These are phyloP conservation scores for Gambelia wislizenii DNA, from an alignment of 2,797 vertebrate genomes.

Conservation along the genomic window DNA sequence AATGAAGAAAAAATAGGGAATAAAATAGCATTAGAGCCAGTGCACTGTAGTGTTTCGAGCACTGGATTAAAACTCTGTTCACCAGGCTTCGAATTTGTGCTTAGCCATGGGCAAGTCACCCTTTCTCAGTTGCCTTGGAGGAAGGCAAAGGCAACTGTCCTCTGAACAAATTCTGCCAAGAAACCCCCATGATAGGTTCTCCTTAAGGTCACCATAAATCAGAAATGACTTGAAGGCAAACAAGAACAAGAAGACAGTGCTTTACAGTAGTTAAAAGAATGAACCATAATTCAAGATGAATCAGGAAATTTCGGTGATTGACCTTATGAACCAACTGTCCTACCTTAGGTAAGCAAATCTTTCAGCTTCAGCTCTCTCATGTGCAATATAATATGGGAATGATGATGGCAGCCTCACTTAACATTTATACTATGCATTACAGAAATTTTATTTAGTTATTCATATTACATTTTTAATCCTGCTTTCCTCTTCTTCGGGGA, in stretches of 20 bases:
- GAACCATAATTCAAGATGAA: not conserved
- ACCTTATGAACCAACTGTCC: not conserved
- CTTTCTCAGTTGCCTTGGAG: too few relatives aligned
- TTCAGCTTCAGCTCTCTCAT: not conserved
- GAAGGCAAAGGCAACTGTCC: too few relatives aligned
- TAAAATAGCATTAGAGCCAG: not conserved
- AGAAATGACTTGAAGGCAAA: not conserved
- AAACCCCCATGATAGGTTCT: too few relatives aligned
- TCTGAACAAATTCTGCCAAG: too few relatives aligned
- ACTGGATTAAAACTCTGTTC: too few relatives aligned
- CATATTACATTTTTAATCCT: not conserved
- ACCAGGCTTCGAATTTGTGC: too few relatives aligned
- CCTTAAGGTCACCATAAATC: too few relatives aligned
- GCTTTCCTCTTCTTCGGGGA: not conserved
- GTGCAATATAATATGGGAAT: not conserved
- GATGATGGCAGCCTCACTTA: not conserved
- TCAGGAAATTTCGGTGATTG: not conserved
- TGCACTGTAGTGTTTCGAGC: too few relatives aligned
- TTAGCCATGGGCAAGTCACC: too few relatives aligned
- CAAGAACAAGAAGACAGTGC: not conserved
- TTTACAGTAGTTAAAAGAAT: not conserved
- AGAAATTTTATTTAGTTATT: not conserved
- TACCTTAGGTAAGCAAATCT: not conserved
- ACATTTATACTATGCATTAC: not conserved
- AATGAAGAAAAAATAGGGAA: not conserved